phyloP scores from a whole-genome alignment of 2,888 invertebrate genomes.

The Eristalis intricaria region DNA sequence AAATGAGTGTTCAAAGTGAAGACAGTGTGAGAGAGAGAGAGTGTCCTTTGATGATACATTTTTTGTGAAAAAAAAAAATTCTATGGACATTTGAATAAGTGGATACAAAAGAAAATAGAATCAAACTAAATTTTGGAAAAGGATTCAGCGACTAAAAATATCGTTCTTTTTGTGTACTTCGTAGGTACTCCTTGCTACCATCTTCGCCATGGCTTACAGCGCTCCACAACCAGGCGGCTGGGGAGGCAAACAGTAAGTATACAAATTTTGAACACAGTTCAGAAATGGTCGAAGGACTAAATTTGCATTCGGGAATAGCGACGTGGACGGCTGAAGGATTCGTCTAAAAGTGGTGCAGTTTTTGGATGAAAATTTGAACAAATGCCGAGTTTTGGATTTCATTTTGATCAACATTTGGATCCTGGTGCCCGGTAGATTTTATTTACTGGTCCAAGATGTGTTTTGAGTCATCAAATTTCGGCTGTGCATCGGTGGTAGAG shows the following conservation, averaged over 20 bases:
- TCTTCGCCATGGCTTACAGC: conserved; percentile 77
- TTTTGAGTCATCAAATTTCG: neutral
- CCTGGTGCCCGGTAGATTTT: neutral
- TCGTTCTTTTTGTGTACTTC: conserved; percentile 67
- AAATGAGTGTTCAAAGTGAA: conserved; percentile 7
- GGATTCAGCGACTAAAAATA: conserved; percentile 5
- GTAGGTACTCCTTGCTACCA: conserved; percentile 77
- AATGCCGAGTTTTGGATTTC: neutral
- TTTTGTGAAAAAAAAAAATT: neutral
- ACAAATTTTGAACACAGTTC: neutral
- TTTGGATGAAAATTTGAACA: too few relatives aligned
- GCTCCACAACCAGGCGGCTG: conserved; percentile 79
- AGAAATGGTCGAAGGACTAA: neutral
- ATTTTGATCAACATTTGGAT: neutral
- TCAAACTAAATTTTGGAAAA: conserved; percentile 21
- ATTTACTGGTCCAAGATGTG: neutral
- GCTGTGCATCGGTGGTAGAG: too few relatives aligned
- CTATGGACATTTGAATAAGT: neutral
- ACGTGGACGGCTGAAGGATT: neutral
- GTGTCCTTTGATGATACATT: conserved; percentile 1
- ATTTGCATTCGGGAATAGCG: neutral
- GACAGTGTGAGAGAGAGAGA: neutral
- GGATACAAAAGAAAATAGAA: neutral
- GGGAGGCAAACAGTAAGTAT: conserved; percentile 79
- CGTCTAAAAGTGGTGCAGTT: neutral